Evolutionary conservation across 2,797 vertebrate species (phyloP).

Genomic region (Natrix natrix): DNA sequence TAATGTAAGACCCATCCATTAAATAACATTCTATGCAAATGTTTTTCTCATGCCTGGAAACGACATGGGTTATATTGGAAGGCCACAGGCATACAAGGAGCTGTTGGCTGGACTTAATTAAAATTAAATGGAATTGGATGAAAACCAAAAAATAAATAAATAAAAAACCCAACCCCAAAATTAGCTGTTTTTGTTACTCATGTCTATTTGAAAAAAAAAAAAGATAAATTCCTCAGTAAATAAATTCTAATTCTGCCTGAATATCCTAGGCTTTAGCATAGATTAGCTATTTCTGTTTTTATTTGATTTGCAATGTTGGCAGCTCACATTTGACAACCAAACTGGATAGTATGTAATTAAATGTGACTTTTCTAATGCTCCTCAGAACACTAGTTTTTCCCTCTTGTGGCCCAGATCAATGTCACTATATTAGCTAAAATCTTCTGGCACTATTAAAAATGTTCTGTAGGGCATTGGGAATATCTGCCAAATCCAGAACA

Average conservation of each 20-base stretch:
- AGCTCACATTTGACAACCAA: background rate
- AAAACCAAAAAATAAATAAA: background rate
- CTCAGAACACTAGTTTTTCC: background rate
- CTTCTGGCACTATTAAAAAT: background rate
- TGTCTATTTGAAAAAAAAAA: background rate
- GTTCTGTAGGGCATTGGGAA: background rate
- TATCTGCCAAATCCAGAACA: background rate
- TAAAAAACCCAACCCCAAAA: background rate
- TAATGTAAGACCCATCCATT: background rate
- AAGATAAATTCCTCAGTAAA: background rate
- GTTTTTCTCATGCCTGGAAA: background rate
- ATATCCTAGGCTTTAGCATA: background rate
- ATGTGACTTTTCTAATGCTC: background rate
- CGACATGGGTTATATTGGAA: background rate
- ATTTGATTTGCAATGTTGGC: background rate
- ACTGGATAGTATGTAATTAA: background rate
- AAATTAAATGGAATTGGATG: background rate
- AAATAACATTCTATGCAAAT: conserved; percentile 2
- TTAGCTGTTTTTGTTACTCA: background rate
- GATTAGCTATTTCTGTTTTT: background rate
- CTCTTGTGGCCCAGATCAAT: background rate
- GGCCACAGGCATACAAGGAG: background rate
- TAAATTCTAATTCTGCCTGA: conserved; percentile 2
- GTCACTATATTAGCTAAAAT: background rate
- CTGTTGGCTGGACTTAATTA: conserved; percentile 12